phyloP scores from a whole-genome alignment of 1,140 invertebrate species.

The Polypedilum pembai region DNA sequence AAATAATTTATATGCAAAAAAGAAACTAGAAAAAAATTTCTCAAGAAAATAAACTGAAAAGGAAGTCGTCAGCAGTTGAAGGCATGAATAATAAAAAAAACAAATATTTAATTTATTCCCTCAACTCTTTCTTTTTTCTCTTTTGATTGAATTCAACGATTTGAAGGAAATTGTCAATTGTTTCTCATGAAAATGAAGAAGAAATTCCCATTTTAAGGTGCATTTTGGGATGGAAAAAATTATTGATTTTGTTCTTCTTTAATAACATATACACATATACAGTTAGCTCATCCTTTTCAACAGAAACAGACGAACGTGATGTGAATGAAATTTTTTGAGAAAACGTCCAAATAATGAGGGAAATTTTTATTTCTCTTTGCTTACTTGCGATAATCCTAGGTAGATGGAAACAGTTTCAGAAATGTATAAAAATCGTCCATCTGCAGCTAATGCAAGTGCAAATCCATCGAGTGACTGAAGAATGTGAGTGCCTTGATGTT shows the following conservation, averaged over 20 bases:
- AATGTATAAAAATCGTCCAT: slow-evolving; percentile 96
- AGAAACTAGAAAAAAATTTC: background rate
- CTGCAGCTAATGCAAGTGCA: slow-evolving; percentile 85
- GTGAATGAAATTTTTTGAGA: background rate
- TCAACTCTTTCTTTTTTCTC: background rate
- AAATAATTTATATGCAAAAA: background rate
- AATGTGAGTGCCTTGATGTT: slow-evolving; percentile 95
- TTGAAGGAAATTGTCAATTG: slow-evolving; percentile 6
- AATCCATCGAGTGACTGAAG: slow-evolving; percentile 94
- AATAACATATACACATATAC: background rate
- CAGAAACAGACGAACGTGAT: slow-evolving; percentile 9
- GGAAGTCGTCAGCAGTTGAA: background rate
- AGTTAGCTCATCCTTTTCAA: background rate
- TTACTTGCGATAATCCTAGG: slow-evolving; percentile 94
- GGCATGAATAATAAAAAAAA: slow-evolving; percentile 19
- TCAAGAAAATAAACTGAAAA: slow-evolving; percentile 23
- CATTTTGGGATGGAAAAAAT: background rate
- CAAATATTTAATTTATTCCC: background rate
- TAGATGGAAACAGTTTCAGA: slow-evolving; percentile 98
- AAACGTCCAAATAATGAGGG: no score
- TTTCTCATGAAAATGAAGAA: background rate
- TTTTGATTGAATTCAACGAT: slow-evolving; percentile 8
- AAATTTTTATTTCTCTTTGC: slow-evolving; percentile 35
- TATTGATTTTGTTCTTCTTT: slow-evolving; percentile 7
- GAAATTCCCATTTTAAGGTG: background rate